Evolutionary conservation across 2,113 vertebrate species (phyloP).

Genomic region (Choloepus hoffmanni): DNA sequence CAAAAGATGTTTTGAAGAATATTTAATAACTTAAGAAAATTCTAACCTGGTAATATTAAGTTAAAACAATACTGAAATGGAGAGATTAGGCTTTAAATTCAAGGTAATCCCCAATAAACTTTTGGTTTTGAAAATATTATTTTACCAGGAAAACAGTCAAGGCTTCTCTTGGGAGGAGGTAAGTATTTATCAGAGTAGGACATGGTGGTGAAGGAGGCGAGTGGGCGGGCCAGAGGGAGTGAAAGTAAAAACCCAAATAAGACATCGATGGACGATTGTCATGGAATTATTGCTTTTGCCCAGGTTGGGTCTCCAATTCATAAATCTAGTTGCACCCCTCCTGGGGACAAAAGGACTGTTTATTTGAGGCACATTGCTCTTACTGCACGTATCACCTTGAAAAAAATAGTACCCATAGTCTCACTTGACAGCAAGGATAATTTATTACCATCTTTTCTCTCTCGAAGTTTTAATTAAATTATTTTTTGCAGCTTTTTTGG

Average conservation of each 20-base stretch:
- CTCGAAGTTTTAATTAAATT: not conserved
- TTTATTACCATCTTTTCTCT: not conserved
- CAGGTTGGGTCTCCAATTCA: not conserved
- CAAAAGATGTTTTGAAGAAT: not conserved
- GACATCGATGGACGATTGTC: not conserved
- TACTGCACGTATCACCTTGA: not conserved
- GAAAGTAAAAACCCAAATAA: slow-evolving; percentile 1
- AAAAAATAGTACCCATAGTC: not conserved
- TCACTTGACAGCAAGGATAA: not conserved
- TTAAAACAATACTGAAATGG: not conserved
- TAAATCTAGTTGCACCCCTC: not conserved
- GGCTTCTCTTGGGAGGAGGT: not conserved
- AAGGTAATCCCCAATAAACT: not conserved
- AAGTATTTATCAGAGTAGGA: not conserved
- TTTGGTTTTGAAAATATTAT: not conserved
- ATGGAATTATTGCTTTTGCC: not conserved
- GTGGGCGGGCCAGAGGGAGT: no score
- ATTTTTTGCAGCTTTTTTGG: not conserved
- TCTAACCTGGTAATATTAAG: not conserved
- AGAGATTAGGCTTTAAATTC: not conserved
- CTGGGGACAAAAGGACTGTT: not conserved
- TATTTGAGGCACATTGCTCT: not conserved
- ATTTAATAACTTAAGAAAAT: not conserved
- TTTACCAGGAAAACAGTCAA: not conserved
- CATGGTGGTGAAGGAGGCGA: not conserved